Conservation (phyloP, 1,140 invertebrate species). For the Drosophila sp. region DNA sequence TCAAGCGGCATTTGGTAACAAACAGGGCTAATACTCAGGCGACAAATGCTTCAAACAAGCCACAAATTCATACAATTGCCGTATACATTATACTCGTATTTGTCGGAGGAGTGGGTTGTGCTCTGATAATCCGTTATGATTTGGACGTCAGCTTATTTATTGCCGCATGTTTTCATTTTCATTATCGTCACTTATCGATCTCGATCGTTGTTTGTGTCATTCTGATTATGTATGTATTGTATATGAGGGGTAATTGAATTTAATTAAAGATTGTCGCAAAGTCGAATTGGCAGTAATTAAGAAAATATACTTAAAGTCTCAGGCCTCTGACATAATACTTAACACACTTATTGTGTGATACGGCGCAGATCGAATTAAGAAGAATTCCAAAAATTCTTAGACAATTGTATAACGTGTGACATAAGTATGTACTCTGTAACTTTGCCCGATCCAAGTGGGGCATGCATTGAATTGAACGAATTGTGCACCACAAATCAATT, state of each 20-base stretch:
- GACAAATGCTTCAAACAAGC: conserved; percentile 13
- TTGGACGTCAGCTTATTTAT: conserved; percentile 22
- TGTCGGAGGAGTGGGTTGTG: background rate
- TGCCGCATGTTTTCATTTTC: conserved; percentile 21
- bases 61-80: conserved; percentile 23
- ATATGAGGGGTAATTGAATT: conserved; percentile 64
- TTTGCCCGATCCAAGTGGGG: conserved; percentile 6
- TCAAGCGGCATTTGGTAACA: conserved; percentile 3
- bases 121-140: conserved; percentile 59
- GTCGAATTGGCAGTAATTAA: conserved; percentile 64
- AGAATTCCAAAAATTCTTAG: conserved; percentile 24
- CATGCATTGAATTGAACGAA: conserved; percentile 26
- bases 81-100: background rate
- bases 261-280: conserved; percentile 59
- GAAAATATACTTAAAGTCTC: conserved; percentile 4
- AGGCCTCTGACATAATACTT: conserved; percentile 45
- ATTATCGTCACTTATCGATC: conserved; percentile 49
- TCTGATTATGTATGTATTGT: conserved; percentile 53
- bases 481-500: conserved; percentile 69
- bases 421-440: conserved; percentile 3
- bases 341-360: conserved; percentile 28
- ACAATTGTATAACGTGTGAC: conserved; percentile 40
- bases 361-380: background rate
- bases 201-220: conserved; percentile 43
- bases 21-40: conserved; percentile 8